A percentile compares a stretch with the other conserved stretches of the same genome.
phyloP scores from a whole-genome alignment of 2,888 invertebrate genomes.

The Agrochola macilenta region DNA sequence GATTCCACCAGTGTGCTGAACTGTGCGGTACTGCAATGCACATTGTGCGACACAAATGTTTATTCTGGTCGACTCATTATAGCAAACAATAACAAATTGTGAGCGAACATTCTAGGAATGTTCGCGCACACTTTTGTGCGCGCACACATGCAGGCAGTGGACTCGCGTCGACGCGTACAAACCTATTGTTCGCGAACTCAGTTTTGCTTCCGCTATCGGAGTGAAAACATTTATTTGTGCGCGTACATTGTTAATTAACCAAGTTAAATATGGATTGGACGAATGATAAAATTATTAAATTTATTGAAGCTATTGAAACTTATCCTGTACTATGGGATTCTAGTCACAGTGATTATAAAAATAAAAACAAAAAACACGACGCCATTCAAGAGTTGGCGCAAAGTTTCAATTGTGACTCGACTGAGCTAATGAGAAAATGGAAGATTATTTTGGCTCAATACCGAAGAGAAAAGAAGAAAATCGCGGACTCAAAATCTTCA shows the following conservation, averaged over 20 bases:
- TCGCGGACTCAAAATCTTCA: slow-evolving; percentile 53
- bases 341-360: too few relatives aligned
- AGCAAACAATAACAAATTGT: too few relatives aligned
- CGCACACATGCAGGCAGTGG: too few relatives aligned
- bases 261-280: slow-evolving; percentile 4
- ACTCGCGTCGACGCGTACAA: background rate
- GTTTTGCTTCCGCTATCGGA: slow-evolving; percentile 8
- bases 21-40: too few relatives aligned
- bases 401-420: slow-evolving; percentile 52
- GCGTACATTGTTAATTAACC: background rate
- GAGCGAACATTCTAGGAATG: too few relatives aligned
- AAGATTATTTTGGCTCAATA: slow-evolving; percentile 62
- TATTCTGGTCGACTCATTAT: too few relatives aligned
- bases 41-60: too few relatives aligned
- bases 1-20: too few relatives aligned
- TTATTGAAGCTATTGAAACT: too few relatives aligned
- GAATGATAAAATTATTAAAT: slow-evolving; percentile 11
- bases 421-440: slow-evolving; percentile 62
- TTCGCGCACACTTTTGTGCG: too few relatives aligned
- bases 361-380: too few relatives aligned
- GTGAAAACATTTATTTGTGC: slow-evolving; percentile 6
- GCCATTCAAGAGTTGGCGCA: slow-evolving; percentile 32
- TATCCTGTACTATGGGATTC: too few relatives aligned
- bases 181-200: background rate
- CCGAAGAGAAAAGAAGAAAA: slow-evolving; percentile 61